Conservation (phyloP, 2,113 vertebrate genomes). For the Chaetodon trifascialis region DNA sequence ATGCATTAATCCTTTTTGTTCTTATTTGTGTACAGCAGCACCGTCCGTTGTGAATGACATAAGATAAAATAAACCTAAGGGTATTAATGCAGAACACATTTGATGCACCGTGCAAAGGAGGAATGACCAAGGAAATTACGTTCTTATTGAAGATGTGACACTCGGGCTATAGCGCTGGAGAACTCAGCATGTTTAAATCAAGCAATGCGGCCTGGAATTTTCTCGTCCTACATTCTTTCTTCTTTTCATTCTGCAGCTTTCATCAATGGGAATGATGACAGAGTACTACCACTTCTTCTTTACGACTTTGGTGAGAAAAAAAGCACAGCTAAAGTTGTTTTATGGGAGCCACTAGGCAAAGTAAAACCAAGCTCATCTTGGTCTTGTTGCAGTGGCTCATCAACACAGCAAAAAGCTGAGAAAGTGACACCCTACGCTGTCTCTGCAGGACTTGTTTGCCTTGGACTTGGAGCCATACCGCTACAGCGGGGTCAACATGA, state of each 20-base stretch:
- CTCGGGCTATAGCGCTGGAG: not conserved
- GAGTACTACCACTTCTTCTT: slow-evolving; percentile 99
- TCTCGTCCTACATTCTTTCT: not conserved
- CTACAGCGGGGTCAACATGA: slow-evolving; percentile 98
- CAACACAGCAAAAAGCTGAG: not conserved
- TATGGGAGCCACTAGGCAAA: not conserved
- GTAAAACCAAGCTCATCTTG: slow-evolving; percentile 4
- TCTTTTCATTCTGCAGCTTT: slow-evolving; percentile 86
- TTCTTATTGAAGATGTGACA: not conserved
- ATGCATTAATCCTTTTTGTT: not conserved
- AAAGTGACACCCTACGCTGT: not conserved
- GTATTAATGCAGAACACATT: not conserved
- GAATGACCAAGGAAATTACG: not conserved
- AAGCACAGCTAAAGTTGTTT: not conserved
- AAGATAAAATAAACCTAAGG: not conserved
- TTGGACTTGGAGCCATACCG: slow-evolving; percentile 97
- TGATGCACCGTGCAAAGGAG: not conserved
- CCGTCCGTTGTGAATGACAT: not conserved
- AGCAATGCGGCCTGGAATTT: not conserved
- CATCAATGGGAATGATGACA: slow-evolving; percentile 99
- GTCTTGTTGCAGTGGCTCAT: not conserved
- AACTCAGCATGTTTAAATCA: slow-evolving; percentile 19
- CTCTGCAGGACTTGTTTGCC: slow-evolving; percentile 93
- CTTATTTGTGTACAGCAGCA: not conserved
- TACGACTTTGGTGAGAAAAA: slow-evolving; percentile 93